These are phyloP conservation scores for Ophthalmolycus amberensis DNA, from an alignment of 2,113 vertebrate species.

Conservation along the genomic window DNA sequence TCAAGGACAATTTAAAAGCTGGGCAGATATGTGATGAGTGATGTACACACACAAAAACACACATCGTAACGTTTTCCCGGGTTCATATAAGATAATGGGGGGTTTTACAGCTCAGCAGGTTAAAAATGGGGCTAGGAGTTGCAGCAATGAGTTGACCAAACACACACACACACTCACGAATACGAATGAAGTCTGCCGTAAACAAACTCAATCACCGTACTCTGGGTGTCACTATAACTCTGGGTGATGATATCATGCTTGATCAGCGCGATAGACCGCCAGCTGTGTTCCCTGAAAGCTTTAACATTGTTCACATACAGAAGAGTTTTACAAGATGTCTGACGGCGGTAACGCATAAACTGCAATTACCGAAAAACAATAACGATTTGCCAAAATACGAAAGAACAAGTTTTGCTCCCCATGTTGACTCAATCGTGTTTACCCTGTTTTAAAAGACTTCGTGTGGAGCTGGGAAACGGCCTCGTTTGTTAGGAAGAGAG, in stretches of 20 bases:
- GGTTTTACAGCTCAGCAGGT: neutral
- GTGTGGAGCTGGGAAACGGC: constrained; percentile 23
- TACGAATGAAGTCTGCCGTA: too few relatives aligned
- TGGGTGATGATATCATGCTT: neutral
- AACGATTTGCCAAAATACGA: neutral
- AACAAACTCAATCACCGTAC: neutral
- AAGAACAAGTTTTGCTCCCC: neutral
- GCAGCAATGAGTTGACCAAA: neutral
- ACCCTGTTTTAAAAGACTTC: constrained; percentile 9
- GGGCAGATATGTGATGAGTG: neutral
- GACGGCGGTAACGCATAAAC: constrained; percentile 21
- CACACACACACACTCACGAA: neutral
- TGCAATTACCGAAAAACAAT: constrained; percentile 10
- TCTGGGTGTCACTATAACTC: neutral
- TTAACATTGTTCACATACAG: constrained; percentile 11
- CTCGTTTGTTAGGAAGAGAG: neutral
- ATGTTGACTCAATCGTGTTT: constrained; percentile 26
- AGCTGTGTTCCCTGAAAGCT: neutral
- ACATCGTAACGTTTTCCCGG: neutral
- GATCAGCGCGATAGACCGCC: neutral
- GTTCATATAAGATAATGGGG: constrained; percentile 2
- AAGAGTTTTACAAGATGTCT: constrained; percentile 14
- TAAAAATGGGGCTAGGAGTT: neutral
- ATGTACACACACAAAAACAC: neutral
- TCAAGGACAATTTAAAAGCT: neutral